A percentile compares a stretch with the other conserved stretches of the same genome.
Conservation (phyloP, 2,113 vertebrate genomes). For the Bagarius yarrelli region DNA sequence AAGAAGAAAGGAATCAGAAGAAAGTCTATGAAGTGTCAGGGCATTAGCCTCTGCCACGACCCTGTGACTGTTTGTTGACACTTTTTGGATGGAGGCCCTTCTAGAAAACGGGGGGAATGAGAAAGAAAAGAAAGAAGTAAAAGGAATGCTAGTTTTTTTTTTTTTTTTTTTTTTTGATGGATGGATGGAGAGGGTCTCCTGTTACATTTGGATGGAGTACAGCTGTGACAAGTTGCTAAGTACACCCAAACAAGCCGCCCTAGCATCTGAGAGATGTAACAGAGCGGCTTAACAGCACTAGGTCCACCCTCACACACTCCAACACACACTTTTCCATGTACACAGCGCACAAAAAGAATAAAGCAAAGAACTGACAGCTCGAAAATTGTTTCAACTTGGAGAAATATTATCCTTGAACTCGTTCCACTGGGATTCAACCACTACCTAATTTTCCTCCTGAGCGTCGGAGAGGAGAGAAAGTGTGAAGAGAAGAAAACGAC, state of each 20-base stretch:
- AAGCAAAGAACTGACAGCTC: slow-evolving; percentile 59
- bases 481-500: slow-evolving; percentile 54
- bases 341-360: slow-evolving; percentile 61
- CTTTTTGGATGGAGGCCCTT: slow-evolving; percentile 72
- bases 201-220: slow-evolving; percentile 81
- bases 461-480: slow-evolving; percentile 46
- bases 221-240: slow-evolving; percentile 87
- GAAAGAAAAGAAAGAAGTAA: slow-evolving; percentile 45
- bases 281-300: slow-evolving; percentile 53
- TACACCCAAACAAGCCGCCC: slow-evolving; percentile 82
- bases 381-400: slow-evolving; percentile 71
- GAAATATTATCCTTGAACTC: slow-evolving; percentile 29
- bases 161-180: no score
- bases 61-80: slow-evolving; percentile 74
- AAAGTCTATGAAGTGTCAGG: slow-evolving; percentile 54
- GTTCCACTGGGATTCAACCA: slow-evolving; percentile 22
- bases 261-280: slow-evolving; percentile 76
- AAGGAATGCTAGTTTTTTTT: slow-evolving; percentile 62
- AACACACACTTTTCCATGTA: slow-evolving; percentile 64
- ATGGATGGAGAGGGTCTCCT: slow-evolving; percentile 82
- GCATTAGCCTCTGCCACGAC: slow-evolving; percentile 64
- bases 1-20: slow-evolving; percentile 53
- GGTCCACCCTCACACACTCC: slow-evolving; percentile 71
- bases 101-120: slow-evolving; percentile 52
- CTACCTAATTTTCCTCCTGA: slow-evolving; percentile 19